Evolutionary conservation across 2,113 vertebrate species (phyloP).

Genomic region (human (Homo sapiens)): GRCh38 chr1:51414501-51415000

Average conservation of each 20-base stretch:
- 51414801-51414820: slow-evolving; percentile 15
- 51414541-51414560: background rate
- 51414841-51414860: background rate
- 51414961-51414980: slow-evolving; percentile 43
- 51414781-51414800: slow-evolving; percentile 11
- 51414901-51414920: slow-evolving; percentile 30
- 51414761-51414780: background rate
- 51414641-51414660: background rate
- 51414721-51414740: slow-evolving; percentile 11
- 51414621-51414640: background rate
- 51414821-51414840: slow-evolving; percentile 21
- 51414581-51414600: background rate
- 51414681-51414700: background rate
- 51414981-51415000: background rate
- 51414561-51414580: background rate
- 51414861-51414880: background rate
- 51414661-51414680: background rate
- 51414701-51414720: background rate
- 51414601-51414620: background rate
- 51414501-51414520: background rate
- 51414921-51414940: background rate
- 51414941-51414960: background rate
- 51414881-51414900: slow-evolving; percentile 21
- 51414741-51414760: slow-evolving; percentile 16
- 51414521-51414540: background rate